Evolutionary conservation across 2,888 invertebrate species (phyloP).

Genomic region (Athalia rosae): DNA sequence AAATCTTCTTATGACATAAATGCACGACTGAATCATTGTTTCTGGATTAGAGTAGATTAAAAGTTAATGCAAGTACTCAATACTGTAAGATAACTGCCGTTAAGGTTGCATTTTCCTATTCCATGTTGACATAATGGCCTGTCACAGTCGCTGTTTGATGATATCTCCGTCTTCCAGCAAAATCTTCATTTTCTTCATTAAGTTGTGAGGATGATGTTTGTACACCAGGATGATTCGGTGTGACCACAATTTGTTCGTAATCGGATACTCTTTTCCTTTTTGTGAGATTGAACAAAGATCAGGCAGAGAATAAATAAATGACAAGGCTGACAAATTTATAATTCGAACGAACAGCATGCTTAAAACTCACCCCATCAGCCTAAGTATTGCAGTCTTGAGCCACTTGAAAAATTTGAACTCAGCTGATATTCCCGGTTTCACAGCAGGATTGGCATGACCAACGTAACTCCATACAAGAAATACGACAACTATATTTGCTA

Average conservation of each 20-base stretch:
- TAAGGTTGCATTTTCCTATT: constrained; percentile 48
- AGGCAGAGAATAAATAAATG: not conserved
- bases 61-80: not conserved
- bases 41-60: not conserved
- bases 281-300: not conserved
- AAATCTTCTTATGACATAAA: constrained; percentile 17
- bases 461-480: constrained; percentile 95
- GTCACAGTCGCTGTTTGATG: constrained; percentile 92
- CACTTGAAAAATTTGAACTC: constrained; percentile 89
- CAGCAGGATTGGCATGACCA: constrained; percentile 95
- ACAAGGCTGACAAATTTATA: not conserved
- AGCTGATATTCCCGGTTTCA: constrained; percentile 91
- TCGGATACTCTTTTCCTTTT: constrained; percentile 84
- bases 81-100: no score
- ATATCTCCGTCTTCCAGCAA: constrained; percentile 92
- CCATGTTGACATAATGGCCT: constrained; percentile 80
- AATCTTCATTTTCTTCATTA: constrained; percentile 97
- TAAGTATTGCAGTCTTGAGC: constrained; percentile 83
- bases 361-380: constrained; percentile 83
- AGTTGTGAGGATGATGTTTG: constrained; percentile 89
- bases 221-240: constrained; percentile 87
- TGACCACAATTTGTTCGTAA: constrained; percentile 91
- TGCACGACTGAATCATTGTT: constrained; percentile 3
- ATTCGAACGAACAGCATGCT: constrained; percentile 23
- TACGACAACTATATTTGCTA: constrained; percentile 87